These are phyloP conservation scores for Anableps anableps DNA, from an alignment of 2,797 vertebrate genomes.

Conservation along the genomic window DNA sequence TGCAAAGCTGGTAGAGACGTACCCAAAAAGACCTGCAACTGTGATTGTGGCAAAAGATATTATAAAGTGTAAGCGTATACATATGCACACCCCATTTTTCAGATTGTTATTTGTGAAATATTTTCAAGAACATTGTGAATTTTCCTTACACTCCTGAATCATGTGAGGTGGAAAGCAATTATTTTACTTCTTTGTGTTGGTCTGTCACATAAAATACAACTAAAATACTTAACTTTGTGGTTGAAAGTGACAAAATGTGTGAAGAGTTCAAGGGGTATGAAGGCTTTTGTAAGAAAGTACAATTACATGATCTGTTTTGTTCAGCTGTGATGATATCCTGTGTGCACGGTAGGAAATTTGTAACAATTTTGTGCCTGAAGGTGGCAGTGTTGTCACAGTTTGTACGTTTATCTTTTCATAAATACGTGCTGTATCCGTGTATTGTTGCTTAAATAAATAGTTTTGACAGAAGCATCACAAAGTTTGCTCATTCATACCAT, in stretches of 20 bases:
- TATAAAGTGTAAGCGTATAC: not conserved
- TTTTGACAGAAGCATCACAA: slow-evolving; percentile 11
- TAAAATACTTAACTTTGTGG: not conserved
- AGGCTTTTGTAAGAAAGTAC: not conserved
- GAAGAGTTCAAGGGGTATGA: not conserved
- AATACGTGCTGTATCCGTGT: slow-evolving; percentile 23
- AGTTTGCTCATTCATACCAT: slow-evolving; percentile 23
- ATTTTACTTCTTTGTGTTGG: not conserved
- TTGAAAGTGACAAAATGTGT: not conserved
- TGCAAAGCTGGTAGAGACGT: not conserved
- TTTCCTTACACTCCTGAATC: no score
- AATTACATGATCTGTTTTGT: not conserved
- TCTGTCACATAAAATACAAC: not conserved
- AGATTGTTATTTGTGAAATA: not conserved
- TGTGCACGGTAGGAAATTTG: not conserved
- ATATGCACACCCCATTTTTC: not conserved
- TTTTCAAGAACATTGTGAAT: not conserved
- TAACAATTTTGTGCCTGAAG: slow-evolving; percentile 64
- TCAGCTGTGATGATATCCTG: not conserved
- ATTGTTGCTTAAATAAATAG: slow-evolving; percentile 47
- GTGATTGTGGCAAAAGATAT: not conserved
- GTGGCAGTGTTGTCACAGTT: slow-evolving; percentile 77
- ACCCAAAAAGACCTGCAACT: not conserved
- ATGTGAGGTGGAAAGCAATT: no score
- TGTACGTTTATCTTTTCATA: not conserved